Base-by-base conservation (phyloP, 2,888 invertebrate genomes). In the Theristus sp. region DNA sequence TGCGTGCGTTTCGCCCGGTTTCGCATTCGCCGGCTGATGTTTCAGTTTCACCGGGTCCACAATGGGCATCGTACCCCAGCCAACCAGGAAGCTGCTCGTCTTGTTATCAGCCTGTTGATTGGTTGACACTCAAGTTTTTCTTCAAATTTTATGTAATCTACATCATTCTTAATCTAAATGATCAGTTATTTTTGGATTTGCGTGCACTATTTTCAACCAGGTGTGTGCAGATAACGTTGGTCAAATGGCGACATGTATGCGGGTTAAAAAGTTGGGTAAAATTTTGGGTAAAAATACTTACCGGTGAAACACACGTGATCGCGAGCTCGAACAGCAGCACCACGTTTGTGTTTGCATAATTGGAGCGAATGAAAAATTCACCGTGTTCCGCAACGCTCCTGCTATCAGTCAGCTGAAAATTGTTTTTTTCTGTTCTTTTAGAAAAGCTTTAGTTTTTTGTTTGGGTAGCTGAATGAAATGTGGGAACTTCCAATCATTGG, bases 311-410 rank as follows among this genome's bases (percentile, higher is more conserved):
- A n/a, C 22, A 52, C 3, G 52, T 24, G 52, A 54, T 3, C 10
- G 6, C 25, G 26, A 54, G 17, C n/a, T 59, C 59, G n/a, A 59
- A 26, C 31, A 59, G 59, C 20, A 59, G 31, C 17, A 53, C 53
- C 13, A 59, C 59, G 27, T 26, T 26, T 53, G 27, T 27, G 2
- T 59, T 28, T n/a, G 59, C 46, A 24, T 59, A 59, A n/a, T 59
- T 59, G 27, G 59, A 59, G 10, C 59, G 52, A n/a, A 59, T 30
- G 31, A 59, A 59, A 17, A 59, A 27, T 6, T 59, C 59, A 3
- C 28, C 59, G 31, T 47, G n/a, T 20, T 49, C 58, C 17, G 2
- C 22, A 2, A 24, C 22, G 2, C 2, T 2, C 28, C 2, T 10
- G 17, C 27, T 25, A 54, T 54, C 28, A 24, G 54, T 54, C 28